Percentiles rank a stretch among this genome's conserved stretches.
phyloP scores from a whole-genome alignment of 2,888 invertebrate species.

The Tholera decimalis region DNA sequence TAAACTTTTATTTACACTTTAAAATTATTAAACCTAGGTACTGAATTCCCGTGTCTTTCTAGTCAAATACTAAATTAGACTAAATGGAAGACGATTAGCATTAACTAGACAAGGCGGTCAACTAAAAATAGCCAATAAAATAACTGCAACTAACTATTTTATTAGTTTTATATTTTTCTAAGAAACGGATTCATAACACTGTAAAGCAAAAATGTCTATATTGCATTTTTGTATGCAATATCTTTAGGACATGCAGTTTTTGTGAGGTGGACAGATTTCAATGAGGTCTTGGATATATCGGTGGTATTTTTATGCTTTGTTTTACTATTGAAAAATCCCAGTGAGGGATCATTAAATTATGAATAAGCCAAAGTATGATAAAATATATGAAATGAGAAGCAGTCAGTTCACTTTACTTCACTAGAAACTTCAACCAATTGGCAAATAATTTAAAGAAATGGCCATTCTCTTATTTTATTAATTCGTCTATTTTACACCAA shows the following conservation, averaged over 20 bases:
- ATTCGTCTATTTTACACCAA: too few relatives aligned
- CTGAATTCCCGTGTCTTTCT: conserved; percentile 24
- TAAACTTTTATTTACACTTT: not conserved
- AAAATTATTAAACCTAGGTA: conserved; percentile 3
- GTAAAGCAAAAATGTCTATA: conserved; percentile 10
- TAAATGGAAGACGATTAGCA: conserved; percentile 53
- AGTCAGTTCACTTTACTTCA: too few relatives aligned
- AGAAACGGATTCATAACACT: conserved; percentile 48
- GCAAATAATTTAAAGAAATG: too few relatives aligned
- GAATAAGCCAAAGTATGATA: not conserved
- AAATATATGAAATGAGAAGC: not conserved
- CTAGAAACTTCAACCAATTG: too few relatives aligned
- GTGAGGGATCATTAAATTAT: too few relatives aligned
- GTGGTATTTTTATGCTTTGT: not conserved
- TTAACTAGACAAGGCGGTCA: conserved; percentile 51
- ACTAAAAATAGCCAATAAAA: conserved; percentile 63
- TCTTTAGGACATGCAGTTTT: conserved; percentile 13
- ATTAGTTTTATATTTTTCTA: conserved; percentile 53
- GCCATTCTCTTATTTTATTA: too few relatives aligned
- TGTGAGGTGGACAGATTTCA: not conserved
- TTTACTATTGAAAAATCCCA: not conserved
- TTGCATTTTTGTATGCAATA: conserved; percentile 28
- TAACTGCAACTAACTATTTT: conserved; percentile 26
- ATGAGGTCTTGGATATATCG: not conserved
- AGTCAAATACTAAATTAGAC: conserved; percentile 47